Base-by-base conservation (phyloP, 2,888 invertebrate genomes). In the Microplitis manilae region DNA sequence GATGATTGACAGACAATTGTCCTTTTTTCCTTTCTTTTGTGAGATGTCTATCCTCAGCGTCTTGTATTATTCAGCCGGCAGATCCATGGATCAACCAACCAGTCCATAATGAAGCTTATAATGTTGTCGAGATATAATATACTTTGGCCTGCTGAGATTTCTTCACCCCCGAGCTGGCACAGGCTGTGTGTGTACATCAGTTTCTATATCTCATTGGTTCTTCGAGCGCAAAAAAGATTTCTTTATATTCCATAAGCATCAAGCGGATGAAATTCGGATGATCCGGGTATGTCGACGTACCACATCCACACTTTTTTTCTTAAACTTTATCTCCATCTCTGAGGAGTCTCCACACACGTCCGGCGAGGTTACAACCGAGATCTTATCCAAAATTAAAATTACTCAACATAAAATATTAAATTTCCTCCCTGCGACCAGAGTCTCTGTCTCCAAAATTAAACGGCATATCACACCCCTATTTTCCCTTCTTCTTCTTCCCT, bases 201-300 rank as follows among this genome's bases (percentile, higher is more conserved):
- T 69, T 62, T 67, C 70, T 76, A 50, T 50, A 50, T 50, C 50
- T 50, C 50, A 5, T 50, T 13, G 50, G 9, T 50, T 50, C 50
- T 13, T 39, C 65, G 59, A 50, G 59, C 69, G 50, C 50, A 61
- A 60, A 77, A 40, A 59, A 76, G 59, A 73, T 77, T 77, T 73
- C 8, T 50, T 50, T 50, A 8, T 50, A 50, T 50, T 50, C 50
- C 13, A 50, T 50, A 50, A 50, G 50, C 50, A 50, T 50, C 50
- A 50, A 50, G 50, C 60, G 69, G 78, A 79, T 78, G 76, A 79
- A 79, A 78, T 76, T 72, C n/a, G 74, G 76, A 78, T 79, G 78
- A 79, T 79, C 78, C 78, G 15, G 69, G 76, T 67, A 79, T 76
- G 79, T 79, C 74, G 74, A 74, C 68, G 73, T 77, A 68, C 77